phyloP scores from a whole-genome alignment of 2,797 vertebrate species.

The Amblyraja radiata region DNA sequence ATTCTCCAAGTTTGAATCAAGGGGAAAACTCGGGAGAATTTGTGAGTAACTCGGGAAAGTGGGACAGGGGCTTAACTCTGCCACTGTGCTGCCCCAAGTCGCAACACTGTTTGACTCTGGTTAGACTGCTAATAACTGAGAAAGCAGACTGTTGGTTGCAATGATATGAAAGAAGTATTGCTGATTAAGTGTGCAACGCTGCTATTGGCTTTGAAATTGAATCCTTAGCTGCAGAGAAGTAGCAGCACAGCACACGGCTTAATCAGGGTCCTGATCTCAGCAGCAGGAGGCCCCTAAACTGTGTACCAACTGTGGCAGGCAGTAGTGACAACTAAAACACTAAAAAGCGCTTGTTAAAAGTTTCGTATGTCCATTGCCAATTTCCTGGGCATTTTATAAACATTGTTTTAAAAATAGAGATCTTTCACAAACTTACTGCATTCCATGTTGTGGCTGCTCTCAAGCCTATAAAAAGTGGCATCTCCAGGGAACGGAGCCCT shows the following conservation, averaged over 20 bases:
- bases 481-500: background rate
- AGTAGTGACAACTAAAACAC: background rate
- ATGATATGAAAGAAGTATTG: background rate
- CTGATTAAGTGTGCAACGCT: background rate
- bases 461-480: background rate
- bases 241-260: background rate
- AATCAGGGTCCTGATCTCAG: background rate
- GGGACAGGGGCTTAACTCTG: too few relatives aligned
- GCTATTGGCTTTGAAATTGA: background rate
- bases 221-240: background rate
- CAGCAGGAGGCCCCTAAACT: background rate
- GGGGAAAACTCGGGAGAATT: too few relatives aligned
- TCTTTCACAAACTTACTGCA: background rate
- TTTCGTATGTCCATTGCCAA: too few relatives aligned
- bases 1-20: too few relatives aligned
- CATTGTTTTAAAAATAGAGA: background rate
- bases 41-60: too few relatives aligned
- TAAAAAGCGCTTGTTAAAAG: background rate
- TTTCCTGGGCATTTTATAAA: background rate
- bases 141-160: background rate
- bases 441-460: background rate
- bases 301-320: too few relatives aligned
- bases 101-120: background rate
- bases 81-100: background rate
- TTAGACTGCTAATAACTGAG: background rate